Evolutionary conservation across 2,113 vertebrate genomes (phyloP), one percentile per base, ranked within the genome.

Genomic region (Actenoides lindsayi): DNA sequence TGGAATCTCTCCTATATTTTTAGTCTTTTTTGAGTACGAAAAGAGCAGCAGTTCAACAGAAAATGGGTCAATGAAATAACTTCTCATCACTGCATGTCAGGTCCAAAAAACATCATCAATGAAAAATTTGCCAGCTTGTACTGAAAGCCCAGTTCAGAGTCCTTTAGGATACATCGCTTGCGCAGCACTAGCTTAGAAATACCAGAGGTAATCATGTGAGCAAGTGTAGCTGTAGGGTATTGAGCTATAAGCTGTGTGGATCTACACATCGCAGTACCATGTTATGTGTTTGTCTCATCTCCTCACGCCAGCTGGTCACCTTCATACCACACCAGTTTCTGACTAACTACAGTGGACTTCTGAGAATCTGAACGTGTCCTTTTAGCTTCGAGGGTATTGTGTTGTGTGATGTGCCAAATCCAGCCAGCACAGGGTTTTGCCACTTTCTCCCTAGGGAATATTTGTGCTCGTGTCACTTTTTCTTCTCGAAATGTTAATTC

Each of bases 101-200:
- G 5, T 53, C 25, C 18, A 62, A 25, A 84, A 86, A 69, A 16
- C 5, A 15, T 13, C 53, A 16, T 53, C 10, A 13, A 1, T 67
- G 25, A 54, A 39, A 67, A 62, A 62, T 41, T 50, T 87, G 3
- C 37, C 8, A 24, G 23, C 18, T 78, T 71, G 10, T 75, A 23
- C 60, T 89, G 28, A 50, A 15, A 44, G 21, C 25, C 33, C 18
- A 31, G n/a, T 44, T 71, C 11, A 35, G 68, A 65, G 31, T 23
- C 28, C 27, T 73, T 89, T 30, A 71, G 28, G 62, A 28, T 25
- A 2, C 0, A 6, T 23, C 8, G 86, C 14, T 53, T 0, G 0
- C 41, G 35, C 41, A 69, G 30, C 0, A 0, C 33, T 28, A 6
- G 7, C 20, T 87, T 31, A 50, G 46, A 63, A 78, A 41, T 50